Evolutionary conservation across 2,797 vertebrate species (phyloP).

Genomic region (Chanos chanos): DNA sequence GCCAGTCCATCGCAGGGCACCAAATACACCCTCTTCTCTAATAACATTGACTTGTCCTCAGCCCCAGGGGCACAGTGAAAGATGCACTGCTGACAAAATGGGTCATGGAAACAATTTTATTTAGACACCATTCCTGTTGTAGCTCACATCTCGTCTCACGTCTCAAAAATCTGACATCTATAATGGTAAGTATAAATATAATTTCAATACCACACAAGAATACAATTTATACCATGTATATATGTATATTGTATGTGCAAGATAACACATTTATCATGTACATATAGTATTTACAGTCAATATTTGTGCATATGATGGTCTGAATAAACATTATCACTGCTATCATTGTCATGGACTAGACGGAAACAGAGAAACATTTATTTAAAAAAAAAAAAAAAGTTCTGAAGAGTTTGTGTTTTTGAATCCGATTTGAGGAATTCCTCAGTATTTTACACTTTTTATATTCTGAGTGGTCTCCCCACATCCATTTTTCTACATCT

Average conservation of each 20-base stretch:
- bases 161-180: constrained; percentile 72
- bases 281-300: constrained; percentile 51
- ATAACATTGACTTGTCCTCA: no score
- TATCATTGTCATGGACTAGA: constrained; percentile 37
- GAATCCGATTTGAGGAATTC: no score
- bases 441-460: no score
- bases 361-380: constrained; percentile 42
- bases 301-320: constrained; percentile 52
- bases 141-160: constrained; percentile 69
- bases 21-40: no score
- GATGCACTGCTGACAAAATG: constrained; percentile 16
- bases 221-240: constrained; percentile 53
- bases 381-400: no score
- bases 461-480: background rate
- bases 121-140: constrained; percentile 61
- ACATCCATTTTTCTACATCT: background rate
- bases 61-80: no score
- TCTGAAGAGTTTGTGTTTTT: no score
- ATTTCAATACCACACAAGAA: constrained; percentile 63
- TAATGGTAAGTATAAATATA: constrained; percentile 74
- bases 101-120: constrained; percentile 59
- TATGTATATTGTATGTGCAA: constrained; percentile 49
- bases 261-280: constrained; percentile 50
- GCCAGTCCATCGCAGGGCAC: no score
- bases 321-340: constrained; percentile 28